A percentile compares a stretch with the other conserved stretches of the same genome.
Conservation (phyloP, 1,140 invertebrate species). For the Euura saliciscinereae region DNA sequence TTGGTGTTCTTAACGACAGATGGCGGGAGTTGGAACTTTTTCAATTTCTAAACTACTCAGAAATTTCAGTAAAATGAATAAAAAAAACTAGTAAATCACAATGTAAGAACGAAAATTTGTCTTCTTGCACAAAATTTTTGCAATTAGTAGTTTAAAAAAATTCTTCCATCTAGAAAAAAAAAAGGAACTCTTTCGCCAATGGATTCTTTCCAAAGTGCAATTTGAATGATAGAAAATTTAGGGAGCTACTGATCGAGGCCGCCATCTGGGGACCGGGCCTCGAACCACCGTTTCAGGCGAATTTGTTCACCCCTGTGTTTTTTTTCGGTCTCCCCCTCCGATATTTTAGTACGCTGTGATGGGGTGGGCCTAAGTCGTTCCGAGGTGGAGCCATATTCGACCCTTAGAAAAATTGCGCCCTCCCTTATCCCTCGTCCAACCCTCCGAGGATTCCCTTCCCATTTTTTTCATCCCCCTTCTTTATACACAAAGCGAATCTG, state of each 20-base stretch:
- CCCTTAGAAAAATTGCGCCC: neutral
- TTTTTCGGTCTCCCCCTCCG: neutral
- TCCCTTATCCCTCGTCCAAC: neutral
- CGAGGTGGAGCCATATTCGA: constrained; percentile 3
- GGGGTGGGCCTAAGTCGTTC: neutral
- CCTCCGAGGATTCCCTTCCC: neutral
- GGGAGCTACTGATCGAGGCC: no score
- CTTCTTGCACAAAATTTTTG: no score
- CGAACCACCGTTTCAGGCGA: constrained; percentile 38
- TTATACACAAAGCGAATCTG: constrained; percentile 35
- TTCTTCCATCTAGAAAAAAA: no score
- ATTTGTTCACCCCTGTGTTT: constrained; percentile 45
- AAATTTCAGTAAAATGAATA: no score
- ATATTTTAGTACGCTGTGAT: neutral
- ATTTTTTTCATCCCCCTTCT: constrained; percentile 27
- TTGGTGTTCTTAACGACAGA: neutral
- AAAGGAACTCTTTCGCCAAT: no score
- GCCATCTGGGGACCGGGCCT: no score
- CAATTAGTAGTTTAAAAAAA: no score
- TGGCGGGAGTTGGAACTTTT: neutral
- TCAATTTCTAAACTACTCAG: no score
- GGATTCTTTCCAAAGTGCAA: no score
- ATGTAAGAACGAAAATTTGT: no score
- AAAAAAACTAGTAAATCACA: no score
- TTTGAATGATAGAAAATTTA: no score